Evolutionary conservation across 2,888 invertebrate species (phyloP).

Genomic region (Epirrita christyi): DNA sequence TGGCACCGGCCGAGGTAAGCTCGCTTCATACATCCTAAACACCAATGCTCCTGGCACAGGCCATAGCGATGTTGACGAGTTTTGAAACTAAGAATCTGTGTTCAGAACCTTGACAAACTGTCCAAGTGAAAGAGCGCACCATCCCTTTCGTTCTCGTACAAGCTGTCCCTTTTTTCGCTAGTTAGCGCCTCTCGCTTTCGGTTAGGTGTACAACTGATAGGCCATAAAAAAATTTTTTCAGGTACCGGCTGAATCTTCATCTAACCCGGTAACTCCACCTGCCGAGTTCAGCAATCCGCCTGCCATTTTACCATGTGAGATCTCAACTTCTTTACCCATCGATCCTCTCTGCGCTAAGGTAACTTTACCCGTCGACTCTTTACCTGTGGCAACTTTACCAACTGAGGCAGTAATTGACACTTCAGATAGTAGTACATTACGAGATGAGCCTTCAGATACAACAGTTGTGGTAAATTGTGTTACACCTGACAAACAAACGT

Average conservation of each 20-base stretch:
- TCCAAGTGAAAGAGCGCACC: too few species aligned
- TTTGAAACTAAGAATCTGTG: too few species aligned
- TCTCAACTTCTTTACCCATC: background rate
- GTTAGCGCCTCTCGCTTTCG: background rate
- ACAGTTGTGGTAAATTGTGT: conserved; percentile 1
- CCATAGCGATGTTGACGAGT: too few species aligned
- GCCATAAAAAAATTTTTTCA: background rate
- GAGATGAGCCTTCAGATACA: background rate
- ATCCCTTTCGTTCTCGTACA: too few species aligned
- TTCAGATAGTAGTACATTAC: background rate
- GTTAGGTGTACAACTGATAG: too few species aligned
- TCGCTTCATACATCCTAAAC: too few species aligned
- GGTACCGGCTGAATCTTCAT: conserved; percentile 3
- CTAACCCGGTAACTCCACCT: conserved; percentile 18
- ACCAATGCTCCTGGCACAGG: too few species aligned
- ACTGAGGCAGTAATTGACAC: background rate
- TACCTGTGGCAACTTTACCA: background rate
- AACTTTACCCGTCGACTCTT: background rate
- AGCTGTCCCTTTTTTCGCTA: background rate
- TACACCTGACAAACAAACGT: background rate
- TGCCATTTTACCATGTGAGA: background rate
- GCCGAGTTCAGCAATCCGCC: conserved; percentile 13
- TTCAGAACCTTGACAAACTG: too few species aligned
- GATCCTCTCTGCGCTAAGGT: background rate
- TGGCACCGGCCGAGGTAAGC: conserved; percentile 1